phyloP scores from a whole-genome alignment of 2,797 vertebrate genomes.

The Holocentrus rufus region DNA sequence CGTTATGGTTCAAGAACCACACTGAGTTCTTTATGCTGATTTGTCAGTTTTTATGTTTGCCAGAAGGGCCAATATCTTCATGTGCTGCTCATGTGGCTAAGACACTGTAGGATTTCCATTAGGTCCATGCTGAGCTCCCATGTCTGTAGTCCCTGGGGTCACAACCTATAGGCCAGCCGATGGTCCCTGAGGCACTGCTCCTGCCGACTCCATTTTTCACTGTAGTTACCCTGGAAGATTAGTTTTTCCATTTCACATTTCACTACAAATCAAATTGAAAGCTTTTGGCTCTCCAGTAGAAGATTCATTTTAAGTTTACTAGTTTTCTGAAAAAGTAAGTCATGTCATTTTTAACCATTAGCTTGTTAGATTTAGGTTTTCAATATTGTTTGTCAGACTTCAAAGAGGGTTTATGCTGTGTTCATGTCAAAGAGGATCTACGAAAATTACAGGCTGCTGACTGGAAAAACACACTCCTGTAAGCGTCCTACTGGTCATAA shows the following conservation, averaged over 20 bases:
- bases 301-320: slow-evolving; percentile 10
- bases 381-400: neutral
- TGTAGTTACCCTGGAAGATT: neutral
- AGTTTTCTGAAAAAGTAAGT: slow-evolving; percentile 3
- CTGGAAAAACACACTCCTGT: too few relatives aligned
- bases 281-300: neutral
- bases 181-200: neutral
- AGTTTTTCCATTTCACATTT: too few relatives aligned
- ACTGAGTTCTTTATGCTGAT: neutral
- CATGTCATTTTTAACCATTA: neutral
- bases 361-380: neutral
- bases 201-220: neutral
- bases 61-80: neutral
- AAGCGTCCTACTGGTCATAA: too few relatives aligned
- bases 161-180: neutral
- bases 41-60: neutral
- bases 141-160: neutral
- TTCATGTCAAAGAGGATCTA: slow-evolving; percentile 8
- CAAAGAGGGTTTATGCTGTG: neutral
- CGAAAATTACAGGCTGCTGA: neutral
- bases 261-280: neutral
- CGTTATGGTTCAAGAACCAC: too few relatives aligned
- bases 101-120: slow-evolving; percentile 7
- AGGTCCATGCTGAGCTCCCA: slow-evolving; percentile 1
- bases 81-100: neutral